Evolutionary conservation across 2,888 invertebrate genomes (phyloP).

Genomic region (Escarpia spicata): DNA sequence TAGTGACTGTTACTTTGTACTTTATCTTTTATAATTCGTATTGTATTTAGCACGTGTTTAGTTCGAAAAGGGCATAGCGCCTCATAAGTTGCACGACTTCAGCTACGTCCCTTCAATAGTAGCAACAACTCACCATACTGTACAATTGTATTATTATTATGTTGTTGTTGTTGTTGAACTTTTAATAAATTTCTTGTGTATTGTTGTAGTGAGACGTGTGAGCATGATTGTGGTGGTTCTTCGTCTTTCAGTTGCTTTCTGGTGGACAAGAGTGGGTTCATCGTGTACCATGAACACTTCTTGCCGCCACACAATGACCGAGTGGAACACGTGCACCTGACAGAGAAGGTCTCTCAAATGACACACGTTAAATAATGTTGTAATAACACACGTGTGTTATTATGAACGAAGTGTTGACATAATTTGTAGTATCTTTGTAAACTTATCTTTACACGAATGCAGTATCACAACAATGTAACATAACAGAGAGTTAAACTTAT

Average conservation of each 20-base stretch:
- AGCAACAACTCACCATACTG: too few species aligned
- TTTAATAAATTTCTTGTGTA: too few species aligned
- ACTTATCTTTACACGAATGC: too few species aligned
- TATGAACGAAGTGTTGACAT: neutral
- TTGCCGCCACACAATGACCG: neutral
- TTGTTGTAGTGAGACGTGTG: too few species aligned
- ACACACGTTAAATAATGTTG: neutral
- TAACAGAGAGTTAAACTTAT: neutral
- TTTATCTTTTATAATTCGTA: too few species aligned
- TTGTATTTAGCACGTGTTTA: too few species aligned
- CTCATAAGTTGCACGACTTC: too few species aligned
- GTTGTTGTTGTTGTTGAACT: too few species aligned
- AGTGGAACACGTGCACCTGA: neutral
- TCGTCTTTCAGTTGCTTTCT: neutral
- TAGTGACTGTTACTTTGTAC: too few species aligned
- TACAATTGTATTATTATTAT: too few species aligned
- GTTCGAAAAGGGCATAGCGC: too few species aligned
- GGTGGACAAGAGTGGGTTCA: slow-evolving; percentile 1
- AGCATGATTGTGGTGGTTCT: neutral
- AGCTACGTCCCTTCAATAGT: too few species aligned
- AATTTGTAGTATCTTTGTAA: neutral
- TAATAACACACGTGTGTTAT: neutral
- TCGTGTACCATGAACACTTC: neutral
- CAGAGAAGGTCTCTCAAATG: neutral
- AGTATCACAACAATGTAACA: neutral